Percentiles rank a stretch among this genome's conserved stretches.
phyloP scores from a whole-genome alignment of 2,888 invertebrate genomes.

The Hirudinaria manillensis region DNA sequence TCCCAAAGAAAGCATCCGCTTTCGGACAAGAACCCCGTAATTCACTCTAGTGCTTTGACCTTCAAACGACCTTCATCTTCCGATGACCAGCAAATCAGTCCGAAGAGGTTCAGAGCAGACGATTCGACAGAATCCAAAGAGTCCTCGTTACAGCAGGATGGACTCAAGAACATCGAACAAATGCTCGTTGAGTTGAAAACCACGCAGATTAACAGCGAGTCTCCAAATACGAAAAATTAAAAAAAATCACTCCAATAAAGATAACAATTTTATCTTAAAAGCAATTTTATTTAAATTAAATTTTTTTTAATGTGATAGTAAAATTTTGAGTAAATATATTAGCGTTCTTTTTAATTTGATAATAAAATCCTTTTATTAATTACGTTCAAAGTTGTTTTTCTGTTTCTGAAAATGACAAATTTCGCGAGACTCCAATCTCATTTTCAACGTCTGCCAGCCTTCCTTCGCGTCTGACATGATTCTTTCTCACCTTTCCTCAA shows the following conservation, averaged over 20 bases:
- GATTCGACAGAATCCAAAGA: slow-evolving; percentile 39
- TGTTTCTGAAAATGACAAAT: too few species aligned
- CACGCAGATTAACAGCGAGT: slow-evolving; percentile 25
- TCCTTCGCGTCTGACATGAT: too few species aligned
- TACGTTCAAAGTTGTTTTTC: too few species aligned
- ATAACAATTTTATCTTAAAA: too few species aligned
- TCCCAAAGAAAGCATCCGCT: not conserved
- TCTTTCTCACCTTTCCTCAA: too few species aligned
- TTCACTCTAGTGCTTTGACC: not conserved
- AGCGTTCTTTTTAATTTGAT: not conserved
- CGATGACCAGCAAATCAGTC: not conserved
- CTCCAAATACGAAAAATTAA: not conserved
- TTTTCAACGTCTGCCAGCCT: too few species aligned
- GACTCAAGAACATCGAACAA: slow-evolving; percentile 90
- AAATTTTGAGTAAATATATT: not conserved
- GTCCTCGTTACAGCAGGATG: slow-evolving; percentile 53
- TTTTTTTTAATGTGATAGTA: not conserved
- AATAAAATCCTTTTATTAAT: too few species aligned
- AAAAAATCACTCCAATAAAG: slow-evolving; percentile 8
- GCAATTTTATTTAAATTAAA: not conserved
- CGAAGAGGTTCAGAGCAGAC: slow-evolving; percentile 1
- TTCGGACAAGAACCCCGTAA: not conserved
- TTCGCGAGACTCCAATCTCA: too few species aligned
- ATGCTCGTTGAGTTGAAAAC: slow-evolving; percentile 76
- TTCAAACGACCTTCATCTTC: slow-evolving; percentile 33